phyloP scores from a whole-genome alignment of 2,797 vertebrate species.

The Hemitrygon akajei region DNA sequence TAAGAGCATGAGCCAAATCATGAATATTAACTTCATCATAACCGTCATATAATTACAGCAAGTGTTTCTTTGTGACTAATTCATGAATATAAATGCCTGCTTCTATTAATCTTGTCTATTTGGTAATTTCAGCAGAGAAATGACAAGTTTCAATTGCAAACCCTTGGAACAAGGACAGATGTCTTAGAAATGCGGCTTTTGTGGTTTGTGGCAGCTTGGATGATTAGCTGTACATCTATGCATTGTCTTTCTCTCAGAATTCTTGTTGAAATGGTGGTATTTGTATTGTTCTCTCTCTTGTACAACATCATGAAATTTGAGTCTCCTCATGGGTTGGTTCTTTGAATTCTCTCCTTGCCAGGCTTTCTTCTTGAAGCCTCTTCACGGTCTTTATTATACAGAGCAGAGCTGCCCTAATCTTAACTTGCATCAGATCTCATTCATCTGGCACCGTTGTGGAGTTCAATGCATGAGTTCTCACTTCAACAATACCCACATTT shows the following conservation, averaged over 20 bases:
- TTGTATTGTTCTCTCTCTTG: not conserved
- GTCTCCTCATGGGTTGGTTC: not conserved
- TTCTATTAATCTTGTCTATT: not conserved
- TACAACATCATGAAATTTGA: not conserved
- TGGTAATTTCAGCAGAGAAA: not conserved
- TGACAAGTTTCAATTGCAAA: not conserved
- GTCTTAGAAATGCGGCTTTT: not conserved
- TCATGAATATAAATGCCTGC: constrained; percentile 5
- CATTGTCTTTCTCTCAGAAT: not conserved
- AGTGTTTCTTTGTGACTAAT: not conserved
- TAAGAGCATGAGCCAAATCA: not conserved
- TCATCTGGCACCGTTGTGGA: not conserved
- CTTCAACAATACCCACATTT: not conserved
- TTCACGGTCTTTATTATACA: not conserved
- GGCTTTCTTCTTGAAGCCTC: no score
- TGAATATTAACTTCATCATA: constrained; percentile 24
- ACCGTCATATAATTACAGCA: constrained; percentile 20
- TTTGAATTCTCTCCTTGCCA: not conserved
- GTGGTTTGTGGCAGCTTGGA: not conserved
- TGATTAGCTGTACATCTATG: not conserved
- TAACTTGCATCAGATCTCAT: not conserved
- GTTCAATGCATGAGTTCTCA: not conserved
- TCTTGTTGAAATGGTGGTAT: not conserved
- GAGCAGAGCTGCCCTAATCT: not conserved
- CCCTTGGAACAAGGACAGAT: not conserved